These are phyloP conservation scores for Lasius platythorax DNA, from an alignment of 2,888 invertebrate genomes.

Conservation along the genomic window DNA sequence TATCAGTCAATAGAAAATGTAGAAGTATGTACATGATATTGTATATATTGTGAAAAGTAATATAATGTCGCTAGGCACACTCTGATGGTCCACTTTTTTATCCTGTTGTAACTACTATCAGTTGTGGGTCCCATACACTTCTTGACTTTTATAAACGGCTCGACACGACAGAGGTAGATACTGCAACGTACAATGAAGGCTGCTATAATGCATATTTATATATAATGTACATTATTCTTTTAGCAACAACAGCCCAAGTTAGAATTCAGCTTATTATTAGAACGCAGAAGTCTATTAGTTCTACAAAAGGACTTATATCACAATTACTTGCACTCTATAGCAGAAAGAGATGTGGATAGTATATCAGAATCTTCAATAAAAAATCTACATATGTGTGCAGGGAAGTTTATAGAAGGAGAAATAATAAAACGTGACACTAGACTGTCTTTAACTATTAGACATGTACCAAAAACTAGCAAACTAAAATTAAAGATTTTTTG, in stretches of 20 bases:
- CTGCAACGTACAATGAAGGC: background rate
- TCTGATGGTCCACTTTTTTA: constrained; percentile 97
- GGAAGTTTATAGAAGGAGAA: constrained; percentile 87
- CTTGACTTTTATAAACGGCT: constrained; percentile 92
- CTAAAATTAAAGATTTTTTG: constrained; percentile 89
- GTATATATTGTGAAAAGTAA: background rate
- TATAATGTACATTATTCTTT: constrained; percentile 57
- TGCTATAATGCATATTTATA: background rate
- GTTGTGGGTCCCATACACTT: constrained; percentile 96
- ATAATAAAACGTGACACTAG: constrained; percentile 90
- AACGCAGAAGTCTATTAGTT: constrained; percentile 95
- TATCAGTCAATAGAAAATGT: constrained; percentile 36
- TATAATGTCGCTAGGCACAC: constrained; percentile 90
- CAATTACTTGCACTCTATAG: constrained; percentile 95
- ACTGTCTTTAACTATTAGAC: constrained; percentile 96
- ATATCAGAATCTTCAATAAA: constrained; percentile 87
- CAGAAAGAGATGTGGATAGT: constrained; percentile 90
- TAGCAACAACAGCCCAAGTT: constrained; percentile 80
- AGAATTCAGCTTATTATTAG: constrained; percentile 92
- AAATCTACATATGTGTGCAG: constrained; percentile 90
- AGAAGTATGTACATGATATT: constrained; percentile 4
- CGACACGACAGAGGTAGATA: constrained; percentile 82
- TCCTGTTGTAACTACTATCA: constrained; percentile 97
- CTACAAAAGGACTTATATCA: constrained; percentile 94
- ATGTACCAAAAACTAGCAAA: constrained; percentile 95